Conservation (phyloP, 2,797 vertebrate species). For the Gymnopithys bicolor region DNA sequence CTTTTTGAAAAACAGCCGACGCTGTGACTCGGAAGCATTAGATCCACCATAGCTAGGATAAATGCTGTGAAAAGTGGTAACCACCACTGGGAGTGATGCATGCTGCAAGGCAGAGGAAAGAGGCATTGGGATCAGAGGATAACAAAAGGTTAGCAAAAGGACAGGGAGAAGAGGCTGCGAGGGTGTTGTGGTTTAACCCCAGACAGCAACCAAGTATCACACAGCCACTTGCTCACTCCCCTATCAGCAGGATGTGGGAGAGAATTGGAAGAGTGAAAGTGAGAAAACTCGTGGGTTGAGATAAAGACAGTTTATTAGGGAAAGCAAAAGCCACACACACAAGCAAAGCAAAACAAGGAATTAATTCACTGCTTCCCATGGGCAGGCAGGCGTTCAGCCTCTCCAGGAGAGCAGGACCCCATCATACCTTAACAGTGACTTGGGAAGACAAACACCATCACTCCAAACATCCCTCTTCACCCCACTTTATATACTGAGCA, state of each 20-base stretch:
- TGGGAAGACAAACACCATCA: not conserved
- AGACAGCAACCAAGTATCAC: not conserved
- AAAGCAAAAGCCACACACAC: not conserved
- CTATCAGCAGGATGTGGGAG: not conserved
- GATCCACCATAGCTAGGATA: not conserved
- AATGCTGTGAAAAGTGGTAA: not conserved
- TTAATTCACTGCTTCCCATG: not conserved
- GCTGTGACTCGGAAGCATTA: not conserved
- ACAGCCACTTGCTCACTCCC: not conserved
- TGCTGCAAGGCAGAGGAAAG: not conserved
- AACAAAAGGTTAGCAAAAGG: not conserved
- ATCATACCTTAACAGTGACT: not conserved
- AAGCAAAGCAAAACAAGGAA: slow-evolving; percentile 10
- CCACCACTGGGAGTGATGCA: not conserved
- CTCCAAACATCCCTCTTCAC: rapidly evolving
- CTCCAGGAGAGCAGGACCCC: not conserved
- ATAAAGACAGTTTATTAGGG: not conserved
- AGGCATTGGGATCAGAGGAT: not conserved
- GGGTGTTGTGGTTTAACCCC: not conserved
- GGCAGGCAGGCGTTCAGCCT: not conserved
- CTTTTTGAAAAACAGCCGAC: not conserved
- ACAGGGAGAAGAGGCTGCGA: not conserved
- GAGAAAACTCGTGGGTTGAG: slow-evolving; percentile 9
- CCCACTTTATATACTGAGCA: not conserved
- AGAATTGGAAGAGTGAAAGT: not conserved